A percentile compares a stretch with the other conserved stretches of the same genome.
phyloP scores from a whole-genome alignment of 2,797 vertebrate species.

The Myiothlypis coronata region DNA sequence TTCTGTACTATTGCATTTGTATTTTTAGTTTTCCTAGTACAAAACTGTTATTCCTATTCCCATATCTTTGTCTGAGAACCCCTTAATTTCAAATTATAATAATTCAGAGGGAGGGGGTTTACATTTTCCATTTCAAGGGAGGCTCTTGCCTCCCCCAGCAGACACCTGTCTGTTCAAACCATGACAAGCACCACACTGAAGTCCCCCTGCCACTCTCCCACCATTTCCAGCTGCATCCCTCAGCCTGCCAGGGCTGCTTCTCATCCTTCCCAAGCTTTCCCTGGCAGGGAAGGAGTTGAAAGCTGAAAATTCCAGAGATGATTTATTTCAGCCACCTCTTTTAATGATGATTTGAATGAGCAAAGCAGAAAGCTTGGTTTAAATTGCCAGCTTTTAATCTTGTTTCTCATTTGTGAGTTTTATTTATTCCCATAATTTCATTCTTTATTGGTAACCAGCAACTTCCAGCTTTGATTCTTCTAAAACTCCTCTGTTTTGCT shows the following conservation, averaged over 20 bases:
- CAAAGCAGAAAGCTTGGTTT: not conserved
- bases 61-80: too few relatives aligned
- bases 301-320: accelerated
- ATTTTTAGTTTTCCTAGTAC: too few relatives aligned
- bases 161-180: not conserved
- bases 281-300: not conserved
- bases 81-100: not conserved
- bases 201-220: not conserved
- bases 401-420: not conserved
- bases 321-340: not conserved
- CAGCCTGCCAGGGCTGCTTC: accelerated
- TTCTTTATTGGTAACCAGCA: not conserved
- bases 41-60: too few relatives aligned
- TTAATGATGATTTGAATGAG: not conserved
- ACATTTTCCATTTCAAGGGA: not conserved
- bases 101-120: not conserved
- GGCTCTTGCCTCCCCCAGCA: not conserved
- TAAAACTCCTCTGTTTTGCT: not conserved
- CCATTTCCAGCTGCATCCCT: not conserved
- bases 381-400: not conserved
- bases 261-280: not conserved
- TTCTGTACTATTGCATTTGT: too few relatives aligned
- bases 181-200: not conserved
- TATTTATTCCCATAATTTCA: not conserved
- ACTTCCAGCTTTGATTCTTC: not conserved